Base-by-base conservation (phyloP, 2,888 invertebrate genomes). In the Omphaloscelis lunosa region DNA sequence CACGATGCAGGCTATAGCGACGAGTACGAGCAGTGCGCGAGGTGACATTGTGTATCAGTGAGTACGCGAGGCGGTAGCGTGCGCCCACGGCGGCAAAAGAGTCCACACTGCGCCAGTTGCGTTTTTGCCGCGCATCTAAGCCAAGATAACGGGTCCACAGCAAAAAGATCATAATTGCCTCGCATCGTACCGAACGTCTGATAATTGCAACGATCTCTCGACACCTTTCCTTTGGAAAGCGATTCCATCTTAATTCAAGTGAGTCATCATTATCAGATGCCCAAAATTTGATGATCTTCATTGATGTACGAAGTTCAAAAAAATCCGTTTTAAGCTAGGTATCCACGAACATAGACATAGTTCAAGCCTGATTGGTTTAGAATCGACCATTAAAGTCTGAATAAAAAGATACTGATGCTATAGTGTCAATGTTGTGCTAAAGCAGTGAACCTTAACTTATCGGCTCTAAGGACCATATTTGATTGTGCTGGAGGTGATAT, bases 191-290 rank as follows among this genome's bases (percentile, higher is more conserved):
- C 89, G 89, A 88, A 89, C 91, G 91, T 87, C 89, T 91, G 93
- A 93, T 96, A 95, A 96, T 96, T 95, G 94, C 95, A 93, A 89
- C 93, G 91, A 92, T 92, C 93, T 94, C 95, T 94, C 93, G 93
- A 91, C 95, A 96, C 96, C 96, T 96, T 96, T 96, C 96, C 93
- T 94, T 96, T 95, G 95, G 96, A 96, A 96, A 96, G 96, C 95
- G 93, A 93, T 94, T 90, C 92, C 88, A 92, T 93, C 94, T 95
- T 94, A 93, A 95, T 95, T 95, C 90, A 88, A 91, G 92, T 95
- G 95, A 95, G 91, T 94, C 94, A 93, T 93, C 92, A 91, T 81
- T 88, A 89, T 82, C 67, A 69, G 72, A 39, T 61, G 86, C 86
- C 93, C 93, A 93, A 89, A 88, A 86, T 88, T 82, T 69, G 70